Base-by-base conservation (phyloP, 2,888 invertebrate genomes). In the Agrochola lota region DNA sequence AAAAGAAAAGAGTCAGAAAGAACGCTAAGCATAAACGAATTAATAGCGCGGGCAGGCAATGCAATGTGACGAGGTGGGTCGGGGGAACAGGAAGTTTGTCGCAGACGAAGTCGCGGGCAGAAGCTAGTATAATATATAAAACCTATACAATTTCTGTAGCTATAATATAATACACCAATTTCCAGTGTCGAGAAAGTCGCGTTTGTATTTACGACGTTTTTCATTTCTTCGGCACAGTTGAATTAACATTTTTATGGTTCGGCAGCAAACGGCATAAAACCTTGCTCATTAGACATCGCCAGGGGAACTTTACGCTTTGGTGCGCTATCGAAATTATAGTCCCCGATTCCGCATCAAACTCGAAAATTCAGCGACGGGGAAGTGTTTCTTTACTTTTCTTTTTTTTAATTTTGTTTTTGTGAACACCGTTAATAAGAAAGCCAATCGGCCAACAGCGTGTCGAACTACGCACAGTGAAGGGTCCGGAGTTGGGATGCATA, bases 171-270 rank as follows among this genome's bases (percentile, higher is more conserved):
- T 75, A 83, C 73, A 82, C 72, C 67, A 63, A 62, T 77, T 78
- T 77, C 30, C 72, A 59, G 73, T 67, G 75, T 85, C 68, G 72
- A 75, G 60, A 85, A 86, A 86, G 72, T 86, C 87, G 74, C 89
- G 83, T 90, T 92, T 87, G 90, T 91, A 91, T 93, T 94, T 92
- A 93, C 91, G 92, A 92, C 88, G 88, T 88, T 90, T 90, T 91
- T 90, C 90, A 87, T 90, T 92, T 89, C 89, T 90, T 90, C 86
- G 82, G 85, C 87, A 88, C 90, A 90, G 90, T 88, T 90, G 90
- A 94, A 94, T 94, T 94, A 94, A 93, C 94, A 94, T 95, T 94
- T 94, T 94, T 95, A 94, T 93, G 93, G 90, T 91, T 89, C 89
- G 80, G 88, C 90, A 90, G 91, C 92, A 91, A 94, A 92, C 87